Conservation (phyloP, 2,113 vertebrate species). For the Vulpes ferrilata region DNA sequence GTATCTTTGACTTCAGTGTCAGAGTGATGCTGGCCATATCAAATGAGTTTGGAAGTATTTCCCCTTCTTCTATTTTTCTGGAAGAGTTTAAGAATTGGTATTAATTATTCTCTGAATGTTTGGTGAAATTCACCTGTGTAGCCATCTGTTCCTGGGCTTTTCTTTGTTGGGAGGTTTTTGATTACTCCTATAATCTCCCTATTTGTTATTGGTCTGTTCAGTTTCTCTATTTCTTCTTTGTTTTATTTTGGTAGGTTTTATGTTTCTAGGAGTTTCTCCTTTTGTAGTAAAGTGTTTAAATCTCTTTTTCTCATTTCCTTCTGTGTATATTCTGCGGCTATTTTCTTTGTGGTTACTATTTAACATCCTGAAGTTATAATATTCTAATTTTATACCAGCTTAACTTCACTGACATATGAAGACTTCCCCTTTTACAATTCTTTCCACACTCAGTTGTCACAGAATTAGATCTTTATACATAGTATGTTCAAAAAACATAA, state of each 20-base stretch:
- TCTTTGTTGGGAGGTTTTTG: background rate
- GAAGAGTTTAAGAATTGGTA: background rate
- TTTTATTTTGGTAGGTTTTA: background rate
- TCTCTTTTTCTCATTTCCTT: background rate
- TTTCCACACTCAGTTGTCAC: background rate
- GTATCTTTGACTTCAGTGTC: background rate
- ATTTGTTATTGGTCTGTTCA: background rate
- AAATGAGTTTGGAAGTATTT: background rate
- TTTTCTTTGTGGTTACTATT: background rate
- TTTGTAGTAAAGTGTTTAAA: background rate
- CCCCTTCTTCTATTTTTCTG: background rate
- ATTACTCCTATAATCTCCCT: background rate
- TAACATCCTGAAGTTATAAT: background rate
- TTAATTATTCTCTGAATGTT: background rate
- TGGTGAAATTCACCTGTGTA: background rate
- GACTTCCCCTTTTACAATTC: background rate
- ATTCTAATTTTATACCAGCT: background rate
- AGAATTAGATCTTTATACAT: background rate
- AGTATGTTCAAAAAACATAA: background rate
- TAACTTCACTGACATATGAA: background rate
- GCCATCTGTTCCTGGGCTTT: background rate
- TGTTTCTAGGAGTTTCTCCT: background rate
- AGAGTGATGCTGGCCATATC: background rate
- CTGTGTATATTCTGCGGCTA: background rate
- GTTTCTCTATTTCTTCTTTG: background rate